Conservation (phyloP, 2,797 vertebrate genomes). For the Sebastolobus altivelis region DNA sequence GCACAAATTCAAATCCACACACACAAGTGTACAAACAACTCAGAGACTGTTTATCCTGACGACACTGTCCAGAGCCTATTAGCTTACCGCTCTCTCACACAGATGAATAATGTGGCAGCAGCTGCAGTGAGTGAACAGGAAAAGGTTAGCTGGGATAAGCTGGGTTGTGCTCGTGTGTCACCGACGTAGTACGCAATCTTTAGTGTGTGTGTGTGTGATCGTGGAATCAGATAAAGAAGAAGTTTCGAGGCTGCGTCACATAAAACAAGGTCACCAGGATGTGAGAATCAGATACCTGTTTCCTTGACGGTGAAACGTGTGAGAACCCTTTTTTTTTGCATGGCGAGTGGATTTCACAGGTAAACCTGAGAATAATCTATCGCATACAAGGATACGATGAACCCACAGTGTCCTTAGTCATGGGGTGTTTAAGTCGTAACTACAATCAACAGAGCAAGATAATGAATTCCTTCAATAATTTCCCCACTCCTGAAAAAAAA, state of each 20-base stretch:
- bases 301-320: slow-evolving; percentile 46
- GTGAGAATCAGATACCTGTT: slow-evolving; percentile 60
- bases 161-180: slow-evolving; percentile 12
- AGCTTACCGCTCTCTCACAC: slow-evolving; percentile 30
- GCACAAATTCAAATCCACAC: slow-evolving; percentile 1
- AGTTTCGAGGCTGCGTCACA: slow-evolving; percentile 20
- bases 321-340: slow-evolving; percentile 28
- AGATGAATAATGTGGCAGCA: slow-evolving; percentile 29
- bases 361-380: slow-evolving; percentile 36
- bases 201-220: slow-evolving; percentile 2
- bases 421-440: slow-evolving; percentile 35
- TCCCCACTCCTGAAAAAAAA: neutral
- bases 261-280: slow-evolving; percentile 70
- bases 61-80: slow-evolving; percentile 32
- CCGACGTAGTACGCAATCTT: neutral
- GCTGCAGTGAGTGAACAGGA: slow-evolving; percentile 20
- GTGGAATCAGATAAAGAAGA: slow-evolving; percentile 50
- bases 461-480: slow-evolving; percentile 47
- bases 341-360: slow-evolving; percentile 53
- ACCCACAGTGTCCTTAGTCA: slow-evolving; percentile 12
- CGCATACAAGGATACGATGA: slow-evolving; percentile 28
- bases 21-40: neutral
- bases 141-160: slow-evolving; percentile 30
- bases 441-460: slow-evolving; percentile 37
- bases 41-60: slow-evolving; percentile 43